Evolutionary conservation across 2,113 vertebrate species (phyloP).

Genomic region (Colaptes auratus): DNA sequence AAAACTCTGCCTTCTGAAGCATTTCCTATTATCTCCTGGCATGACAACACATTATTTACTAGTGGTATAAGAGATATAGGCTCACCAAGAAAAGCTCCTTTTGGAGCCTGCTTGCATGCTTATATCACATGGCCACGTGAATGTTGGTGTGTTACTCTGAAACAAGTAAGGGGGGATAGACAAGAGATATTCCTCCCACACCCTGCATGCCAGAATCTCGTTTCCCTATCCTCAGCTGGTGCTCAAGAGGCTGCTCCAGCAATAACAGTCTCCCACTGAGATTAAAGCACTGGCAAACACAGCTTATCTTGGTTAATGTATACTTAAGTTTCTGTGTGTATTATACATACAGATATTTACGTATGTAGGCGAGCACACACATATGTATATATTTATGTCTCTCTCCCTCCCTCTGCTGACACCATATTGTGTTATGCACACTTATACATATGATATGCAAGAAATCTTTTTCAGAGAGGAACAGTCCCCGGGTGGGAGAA

Average conservation of each 20-base stretch:
- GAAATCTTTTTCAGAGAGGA: constrained; percentile 19
- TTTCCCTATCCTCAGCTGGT: constrained; percentile 75
- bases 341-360: constrained; percentile 61
- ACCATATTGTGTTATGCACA: constrained; percentile 39
- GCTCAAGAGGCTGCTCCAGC: constrained; percentile 66
- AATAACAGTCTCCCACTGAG: constrained; percentile 74
- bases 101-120: background rate
- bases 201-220: constrained; percentile 51
- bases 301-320: constrained; percentile 71
- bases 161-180: constrained; percentile 46
- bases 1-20: background rate
- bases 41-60: background rate
- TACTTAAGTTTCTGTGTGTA: constrained; percentile 65
- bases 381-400: constrained; percentile 55
- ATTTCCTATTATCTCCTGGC: background rate
- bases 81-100: constrained; percentile 23
- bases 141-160: constrained; percentile 45
- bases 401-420: constrained; percentile 37
- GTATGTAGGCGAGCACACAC: background rate
- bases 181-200: constrained; percentile 67
- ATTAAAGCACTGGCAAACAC: constrained; percentile 71
- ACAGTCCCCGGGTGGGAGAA: background rate
- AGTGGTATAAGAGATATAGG: background rate
- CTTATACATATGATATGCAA: constrained; percentile 53
- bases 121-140: constrained; percentile 50